phyloP scores from a whole-genome alignment of 2,888 invertebrate genomes.

The Eupithecia subumbrata region DNA sequence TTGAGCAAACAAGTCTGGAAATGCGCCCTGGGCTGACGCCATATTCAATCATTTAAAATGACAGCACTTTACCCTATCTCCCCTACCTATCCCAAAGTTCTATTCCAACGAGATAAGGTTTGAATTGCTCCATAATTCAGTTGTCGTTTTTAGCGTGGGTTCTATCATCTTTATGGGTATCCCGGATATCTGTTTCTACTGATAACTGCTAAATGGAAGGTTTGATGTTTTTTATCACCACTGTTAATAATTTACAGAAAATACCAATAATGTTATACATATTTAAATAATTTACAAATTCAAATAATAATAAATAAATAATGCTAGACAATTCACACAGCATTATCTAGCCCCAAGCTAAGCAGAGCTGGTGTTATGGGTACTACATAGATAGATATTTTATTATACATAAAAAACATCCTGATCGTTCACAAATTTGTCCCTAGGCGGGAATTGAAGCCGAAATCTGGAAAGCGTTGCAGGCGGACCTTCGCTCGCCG shows the following conservation, averaged over 20 bases:
- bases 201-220: conserved; percentile 8
- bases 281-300: no score
- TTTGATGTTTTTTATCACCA: background rate
- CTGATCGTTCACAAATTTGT: no score
- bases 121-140: conserved; percentile 4
- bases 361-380: no score
- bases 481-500: no score
- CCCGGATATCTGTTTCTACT: conserved; percentile 27
- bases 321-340: no score
- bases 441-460: no score
- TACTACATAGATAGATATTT: no score
- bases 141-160: conserved; percentile 7
- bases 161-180: conserved; percentile 16
- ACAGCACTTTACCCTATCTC: conserved; percentile 7
- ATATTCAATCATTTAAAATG: conserved; percentile 3
- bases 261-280: background rate
- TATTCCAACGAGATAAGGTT: conserved; percentile 20
- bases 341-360: no score
- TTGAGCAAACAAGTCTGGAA: background rate
- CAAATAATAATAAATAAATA: no score
- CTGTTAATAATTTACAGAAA: background rate
- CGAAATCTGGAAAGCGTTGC: no score
- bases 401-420: no score
- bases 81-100: background rate
- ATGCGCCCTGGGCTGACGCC: background rate